A percentile compares a stretch with the other conserved stretches of the same genome.
phyloP scores from a whole-genome alignment of 2,797 vertebrate genomes.

The Argyrosomus regius region DNA sequence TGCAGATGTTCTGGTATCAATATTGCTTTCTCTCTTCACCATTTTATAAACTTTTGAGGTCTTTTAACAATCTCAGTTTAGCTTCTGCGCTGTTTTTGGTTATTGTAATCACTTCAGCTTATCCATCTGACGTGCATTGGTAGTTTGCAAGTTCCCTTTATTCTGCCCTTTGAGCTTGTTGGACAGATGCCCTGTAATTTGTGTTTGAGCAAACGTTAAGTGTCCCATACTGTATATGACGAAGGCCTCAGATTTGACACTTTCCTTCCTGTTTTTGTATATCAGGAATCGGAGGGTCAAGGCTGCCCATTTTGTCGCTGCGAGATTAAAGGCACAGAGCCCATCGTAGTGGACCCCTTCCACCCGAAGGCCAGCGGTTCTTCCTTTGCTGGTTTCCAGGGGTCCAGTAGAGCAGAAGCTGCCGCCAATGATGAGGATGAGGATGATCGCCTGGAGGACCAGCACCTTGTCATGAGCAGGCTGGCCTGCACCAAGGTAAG shows the following conservation, averaged over 20 bases:
- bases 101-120: not conserved
- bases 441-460: slow-evolving; percentile 94
- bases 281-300: slow-evolving; percentile 96
- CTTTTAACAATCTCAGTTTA: not conserved
- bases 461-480: slow-evolving; percentile 95
- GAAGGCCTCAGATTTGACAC: not conserved
- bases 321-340: slow-evolving; percentile 98
- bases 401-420: slow-evolving; percentile 87
- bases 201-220: not conserved
- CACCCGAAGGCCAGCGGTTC: slow-evolving; percentile 89
- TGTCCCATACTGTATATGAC: not conserved
- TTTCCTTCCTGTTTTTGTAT: not conserved
- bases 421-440: slow-evolving; percentile 93
- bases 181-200: not conserved
- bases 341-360: slow-evolving; percentile 97
- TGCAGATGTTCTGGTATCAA: no score
- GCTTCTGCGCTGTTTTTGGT: not conserved
- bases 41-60: no score
- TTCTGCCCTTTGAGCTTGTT: no score
- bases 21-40: not conserved
- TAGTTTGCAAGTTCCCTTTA: not conserved
- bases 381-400: slow-evolving; percentile 88
- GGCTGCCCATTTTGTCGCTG: slow-evolving; percentile 98
- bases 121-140: not conserved
- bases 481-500: slow-evolving; percentile 92